These are phyloP conservation scores for Apotomis betuletana DNA, from an alignment of 2,888 invertebrate species.

Conservation along the genomic window DNA sequence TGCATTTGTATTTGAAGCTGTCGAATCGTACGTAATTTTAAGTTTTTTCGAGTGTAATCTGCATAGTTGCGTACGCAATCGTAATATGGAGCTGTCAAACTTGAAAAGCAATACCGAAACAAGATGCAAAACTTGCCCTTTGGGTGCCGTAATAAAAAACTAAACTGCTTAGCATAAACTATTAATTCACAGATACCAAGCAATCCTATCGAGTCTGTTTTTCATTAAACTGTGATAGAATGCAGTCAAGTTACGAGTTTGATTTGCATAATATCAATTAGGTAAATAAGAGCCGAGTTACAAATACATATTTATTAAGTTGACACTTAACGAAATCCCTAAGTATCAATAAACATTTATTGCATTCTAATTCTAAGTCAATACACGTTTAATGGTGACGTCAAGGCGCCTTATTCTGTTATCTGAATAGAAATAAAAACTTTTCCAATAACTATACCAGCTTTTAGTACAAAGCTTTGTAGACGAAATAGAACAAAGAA, in stretches of 20 bases:
- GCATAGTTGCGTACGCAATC: neutral
- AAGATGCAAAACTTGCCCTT: slow-evolving; percentile 16
- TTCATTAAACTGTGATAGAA: slow-evolving; percentile 25
- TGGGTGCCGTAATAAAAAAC: slow-evolving; percentile 18
- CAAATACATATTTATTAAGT: slow-evolving; percentile 59
- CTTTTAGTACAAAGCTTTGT: neutral
- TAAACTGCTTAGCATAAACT: slow-evolving; percentile 20
- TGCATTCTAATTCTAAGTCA: slow-evolving; percentile 42
- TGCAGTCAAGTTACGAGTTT: slow-evolving; percentile 20
- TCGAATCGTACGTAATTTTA: slow-evolving; percentile 3
- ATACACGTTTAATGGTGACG: slow-evolving; percentile 40
- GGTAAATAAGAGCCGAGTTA: slow-evolving; percentile 44
- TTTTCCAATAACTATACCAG: neutral
- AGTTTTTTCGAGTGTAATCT: neutral
- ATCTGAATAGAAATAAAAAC: neutral
- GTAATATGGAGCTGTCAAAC: slow-evolving; percentile 14
- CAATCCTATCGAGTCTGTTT: slow-evolving; percentile 13
- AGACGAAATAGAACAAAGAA: no score
- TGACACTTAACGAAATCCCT: slow-evolving; percentile 44
- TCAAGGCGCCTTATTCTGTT: slow-evolving; percentile 12
- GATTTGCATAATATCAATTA: slow-evolving; percentile 35
- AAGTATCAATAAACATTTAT: slow-evolving; percentile 39
- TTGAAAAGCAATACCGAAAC: slow-evolving; percentile 6
- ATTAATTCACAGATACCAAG: slow-evolving; percentile 11
- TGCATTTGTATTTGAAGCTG: slow-evolving; percentile 25